Evolutionary conservation across 2,113 vertebrate species (phyloP).

Genomic region (Microcebus tavaratra): DNA sequence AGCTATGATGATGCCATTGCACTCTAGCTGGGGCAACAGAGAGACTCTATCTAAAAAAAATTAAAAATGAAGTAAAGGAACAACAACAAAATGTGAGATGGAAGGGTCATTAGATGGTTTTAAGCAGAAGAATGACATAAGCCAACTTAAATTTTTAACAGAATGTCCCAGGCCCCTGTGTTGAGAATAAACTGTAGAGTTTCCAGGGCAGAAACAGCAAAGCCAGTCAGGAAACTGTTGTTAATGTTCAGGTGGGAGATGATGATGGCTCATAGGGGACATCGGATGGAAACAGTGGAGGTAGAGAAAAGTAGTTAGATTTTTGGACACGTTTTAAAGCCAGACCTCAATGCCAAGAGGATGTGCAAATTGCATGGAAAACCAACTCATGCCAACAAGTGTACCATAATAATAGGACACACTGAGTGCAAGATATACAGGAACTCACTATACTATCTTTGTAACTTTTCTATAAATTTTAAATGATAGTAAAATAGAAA

Average conservation of each 20-base stretch:
- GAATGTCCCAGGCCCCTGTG: not conserved
- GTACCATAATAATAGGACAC: not conserved
- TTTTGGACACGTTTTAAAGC: not conserved
- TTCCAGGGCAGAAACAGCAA: not conserved
- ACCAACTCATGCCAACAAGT: not conserved
- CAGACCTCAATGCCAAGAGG: not conserved
- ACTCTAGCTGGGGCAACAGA: too few relatives aligned
- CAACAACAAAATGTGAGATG: not conserved
- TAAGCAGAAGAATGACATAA: not conserved
- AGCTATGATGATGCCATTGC: too few relatives aligned
- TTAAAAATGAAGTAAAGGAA: not conserved
- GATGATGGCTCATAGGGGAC: rapidly evolving
- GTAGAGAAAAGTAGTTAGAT: not conserved
- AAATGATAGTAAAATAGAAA: not conserved
- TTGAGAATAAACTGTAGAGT: not conserved
- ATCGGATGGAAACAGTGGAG: not conserved
- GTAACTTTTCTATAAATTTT: not conserved
- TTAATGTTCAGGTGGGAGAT: not conserved
- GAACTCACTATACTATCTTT: not conserved
- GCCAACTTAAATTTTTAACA: not conserved
- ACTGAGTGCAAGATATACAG: not conserved
- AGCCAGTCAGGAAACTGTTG: not conserved
- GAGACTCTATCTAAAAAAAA: too few relatives aligned
- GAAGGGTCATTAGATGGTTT: not conserved
- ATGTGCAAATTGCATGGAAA: not conserved